These are phyloP conservation scores for Decapterus maruadsi DNA, from an alignment of 2,797 vertebrate genomes.

Conservation along the genomic window DNA sequence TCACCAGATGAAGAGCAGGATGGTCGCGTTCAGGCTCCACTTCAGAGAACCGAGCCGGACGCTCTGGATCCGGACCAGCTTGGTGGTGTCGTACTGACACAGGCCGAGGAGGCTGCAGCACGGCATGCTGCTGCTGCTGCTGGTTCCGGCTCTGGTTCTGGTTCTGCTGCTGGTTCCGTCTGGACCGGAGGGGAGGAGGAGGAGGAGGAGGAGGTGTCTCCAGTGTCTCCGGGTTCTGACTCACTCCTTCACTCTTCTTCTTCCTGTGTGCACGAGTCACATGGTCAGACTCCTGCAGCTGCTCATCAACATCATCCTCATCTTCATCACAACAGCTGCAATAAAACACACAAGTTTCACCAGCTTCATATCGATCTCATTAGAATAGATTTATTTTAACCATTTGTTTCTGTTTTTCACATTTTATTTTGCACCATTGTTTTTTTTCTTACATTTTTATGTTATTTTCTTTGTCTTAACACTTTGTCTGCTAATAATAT, in stretches of 20 bases:
- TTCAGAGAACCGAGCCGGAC: constrained; percentile 83
- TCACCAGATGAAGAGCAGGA: constrained; percentile 87
- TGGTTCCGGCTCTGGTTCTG: too few relatives aligned
- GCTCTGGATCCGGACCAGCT: constrained; percentile 84
- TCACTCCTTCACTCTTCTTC: constrained; percentile 56
- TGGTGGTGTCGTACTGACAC: constrained; percentile 86
- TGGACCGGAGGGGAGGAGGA: neutral
- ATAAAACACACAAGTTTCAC: too few relatives aligned
- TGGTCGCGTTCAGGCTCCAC: constrained; percentile 77
- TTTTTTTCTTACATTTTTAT: too few relatives aligned
- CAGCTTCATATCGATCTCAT: too few relatives aligned
- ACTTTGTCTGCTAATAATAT: too few relatives aligned
- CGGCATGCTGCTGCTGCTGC: constrained; percentile 55
- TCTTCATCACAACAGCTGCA: too few relatives aligned
- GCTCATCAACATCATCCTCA: neutral
- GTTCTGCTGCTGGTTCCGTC: neutral
- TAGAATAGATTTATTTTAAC: too few relatives aligned
- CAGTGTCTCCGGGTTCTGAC: constrained; percentile 59
- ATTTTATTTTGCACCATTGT: too few relatives aligned
- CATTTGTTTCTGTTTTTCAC: too few relatives aligned
- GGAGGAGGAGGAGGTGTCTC: too few relatives aligned
- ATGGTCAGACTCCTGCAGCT: constrained; percentile 49
- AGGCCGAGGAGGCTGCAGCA: constrained; percentile 55
- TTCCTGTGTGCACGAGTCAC: constrained; percentile 71
- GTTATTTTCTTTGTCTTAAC: too few relatives aligned